phyloP scores from a whole-genome alignment of 2,797 vertebrate genomes.

The Acipenser ruthenus region DNA sequence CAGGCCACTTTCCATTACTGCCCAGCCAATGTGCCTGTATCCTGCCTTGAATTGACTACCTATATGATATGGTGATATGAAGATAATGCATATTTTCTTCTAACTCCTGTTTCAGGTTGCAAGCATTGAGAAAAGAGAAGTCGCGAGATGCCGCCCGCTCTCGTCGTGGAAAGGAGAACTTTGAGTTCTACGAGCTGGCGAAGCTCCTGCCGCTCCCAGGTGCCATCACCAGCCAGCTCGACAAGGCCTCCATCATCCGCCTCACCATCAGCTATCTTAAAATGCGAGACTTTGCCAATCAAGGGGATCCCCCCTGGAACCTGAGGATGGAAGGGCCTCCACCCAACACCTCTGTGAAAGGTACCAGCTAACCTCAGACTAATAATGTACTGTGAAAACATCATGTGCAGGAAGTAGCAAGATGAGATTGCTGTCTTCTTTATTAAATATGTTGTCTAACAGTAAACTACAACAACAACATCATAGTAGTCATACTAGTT shows the following conservation, averaged over 20 bases:
- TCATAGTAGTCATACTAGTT: no score
- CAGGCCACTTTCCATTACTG: no score
- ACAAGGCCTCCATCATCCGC: constrained; percentile 96
- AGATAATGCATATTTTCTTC: background rate
- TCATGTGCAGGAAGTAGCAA: background rate
- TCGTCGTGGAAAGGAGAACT: constrained; percentile 93
- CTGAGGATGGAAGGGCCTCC: constrained; percentile 89
- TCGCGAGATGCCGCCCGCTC: constrained; percentile 92
- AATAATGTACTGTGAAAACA: background rate
- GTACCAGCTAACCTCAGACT: constrained; percentile 44
- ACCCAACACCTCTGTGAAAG: constrained; percentile 96
- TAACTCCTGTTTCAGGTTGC: constrained; percentile 69
- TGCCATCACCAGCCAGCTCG: constrained; percentile 94
- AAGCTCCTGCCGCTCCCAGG: constrained; percentile 94
- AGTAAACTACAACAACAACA: no score
- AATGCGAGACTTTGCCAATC: constrained; percentile 97
- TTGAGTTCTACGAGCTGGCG: constrained; percentile 96
- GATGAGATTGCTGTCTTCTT: no score
- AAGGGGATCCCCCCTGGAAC: constrained; percentile 97
- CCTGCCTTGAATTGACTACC: no score
- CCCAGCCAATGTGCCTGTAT: no score
- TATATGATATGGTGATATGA: no score
- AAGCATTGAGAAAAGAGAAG: constrained; percentile 96
- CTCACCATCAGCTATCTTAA: constrained; percentile 98
- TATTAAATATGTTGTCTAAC: no score